These are phyloP conservation scores for Scaptomyza cyrtandrae DNA, from an alignment of 2,888 invertebrate genomes.

Conservation along the genomic window DNA sequence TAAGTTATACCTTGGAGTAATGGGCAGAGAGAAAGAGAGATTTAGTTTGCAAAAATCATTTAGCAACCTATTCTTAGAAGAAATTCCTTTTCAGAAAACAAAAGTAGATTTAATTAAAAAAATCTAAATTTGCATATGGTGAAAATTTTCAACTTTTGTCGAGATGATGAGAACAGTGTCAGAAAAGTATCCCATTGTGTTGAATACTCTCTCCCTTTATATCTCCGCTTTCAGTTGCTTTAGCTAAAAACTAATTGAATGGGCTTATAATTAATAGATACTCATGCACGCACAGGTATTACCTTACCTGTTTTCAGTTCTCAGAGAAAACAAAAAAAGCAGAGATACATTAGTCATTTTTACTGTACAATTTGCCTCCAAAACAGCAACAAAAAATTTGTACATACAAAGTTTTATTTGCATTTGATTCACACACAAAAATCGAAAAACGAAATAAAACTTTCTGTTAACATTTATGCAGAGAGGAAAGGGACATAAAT, in stretches of 20 bases:
- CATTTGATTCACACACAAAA: slow-evolving; percentile 5
- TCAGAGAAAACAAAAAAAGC: slow-evolving; percentile 21
- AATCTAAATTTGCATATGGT: slow-evolving; percentile 26
- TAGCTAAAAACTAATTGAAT: slow-evolving; percentile 49
- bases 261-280: slow-evolving; percentile 47
- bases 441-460: background rate
- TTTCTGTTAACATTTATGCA: slow-evolving; percentile 46
- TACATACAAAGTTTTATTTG: slow-evolving; percentile 2
- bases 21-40: too few relatives aligned
- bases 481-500: slow-evolving; percentile 10
- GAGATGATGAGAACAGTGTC: slow-evolving; percentile 25
- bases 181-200: slow-evolving; percentile 32
- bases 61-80: too few relatives aligned
- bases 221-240: slow-evolving; percentile 32
- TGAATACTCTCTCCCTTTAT: slow-evolving; percentile 1
- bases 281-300: slow-evolving; percentile 35
- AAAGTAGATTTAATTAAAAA: slow-evolving; percentile 5
- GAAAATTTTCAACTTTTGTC: slow-evolving; percentile 18
- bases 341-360: slow-evolving; percentile 39
- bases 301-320: slow-evolving; percentile 8
- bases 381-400: background rate
- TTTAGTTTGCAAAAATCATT: too few relatives aligned
- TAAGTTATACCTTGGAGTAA: too few relatives aligned
- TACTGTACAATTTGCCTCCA: slow-evolving; percentile 31
- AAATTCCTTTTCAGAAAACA: background rate